These are phyloP conservation scores for Sciurus vulgaris DNA, from an alignment of 2,797 vertebrate genomes.

Conservation along the genomic window DNA sequence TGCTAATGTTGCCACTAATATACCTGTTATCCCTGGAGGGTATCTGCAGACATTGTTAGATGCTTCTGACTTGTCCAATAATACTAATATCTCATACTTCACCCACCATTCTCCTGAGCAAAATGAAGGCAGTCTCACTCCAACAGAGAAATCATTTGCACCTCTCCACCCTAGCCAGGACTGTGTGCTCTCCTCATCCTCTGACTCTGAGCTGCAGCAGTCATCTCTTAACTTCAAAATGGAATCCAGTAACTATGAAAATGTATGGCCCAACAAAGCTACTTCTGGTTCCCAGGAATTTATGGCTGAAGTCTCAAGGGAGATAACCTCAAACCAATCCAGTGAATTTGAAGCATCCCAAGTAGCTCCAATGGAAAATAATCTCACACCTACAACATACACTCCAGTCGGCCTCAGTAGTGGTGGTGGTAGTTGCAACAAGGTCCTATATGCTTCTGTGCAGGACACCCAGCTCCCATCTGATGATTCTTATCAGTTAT, in stretches of 20 bases:
- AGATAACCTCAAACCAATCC: constrained; percentile 89
- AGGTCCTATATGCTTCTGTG: constrained; percentile 96
- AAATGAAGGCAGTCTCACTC: constrained; percentile 91
- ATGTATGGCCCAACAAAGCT: constrained; percentile 93
- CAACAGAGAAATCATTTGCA: constrained; percentile 94
- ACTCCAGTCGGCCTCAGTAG: constrained; percentile 92
- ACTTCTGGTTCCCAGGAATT: constrained; percentile 91
- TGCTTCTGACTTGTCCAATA: constrained; percentile 95
- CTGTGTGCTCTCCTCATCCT: constrained; percentile 96
- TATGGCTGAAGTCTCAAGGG: constrained; percentile 89
- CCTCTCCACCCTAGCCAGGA: constrained; percentile 95
- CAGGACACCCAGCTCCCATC: constrained; percentile 92
- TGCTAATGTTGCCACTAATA: constrained; percentile 92
- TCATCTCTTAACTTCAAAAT: constrained; percentile 94
- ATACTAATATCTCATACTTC: constrained; percentile 94
- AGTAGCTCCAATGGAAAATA: constrained; percentile 90
- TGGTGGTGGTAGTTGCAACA: constrained; percentile 91
- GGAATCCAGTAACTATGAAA: constrained; percentile 91
- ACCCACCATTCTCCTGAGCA: constrained; percentile 93
- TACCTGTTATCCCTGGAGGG: constrained; percentile 98
- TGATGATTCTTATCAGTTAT: constrained; percentile 95
- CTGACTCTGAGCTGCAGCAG: constrained; percentile 96
- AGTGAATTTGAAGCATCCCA: constrained; percentile 91
- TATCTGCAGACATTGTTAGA: constrained; percentile 99
- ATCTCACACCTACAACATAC: constrained; percentile 93